These are phyloP conservation scores for Prunella fulvescens DNA, from an alignment of 2,113 vertebrate genomes.

Conservation along the genomic window DNA sequence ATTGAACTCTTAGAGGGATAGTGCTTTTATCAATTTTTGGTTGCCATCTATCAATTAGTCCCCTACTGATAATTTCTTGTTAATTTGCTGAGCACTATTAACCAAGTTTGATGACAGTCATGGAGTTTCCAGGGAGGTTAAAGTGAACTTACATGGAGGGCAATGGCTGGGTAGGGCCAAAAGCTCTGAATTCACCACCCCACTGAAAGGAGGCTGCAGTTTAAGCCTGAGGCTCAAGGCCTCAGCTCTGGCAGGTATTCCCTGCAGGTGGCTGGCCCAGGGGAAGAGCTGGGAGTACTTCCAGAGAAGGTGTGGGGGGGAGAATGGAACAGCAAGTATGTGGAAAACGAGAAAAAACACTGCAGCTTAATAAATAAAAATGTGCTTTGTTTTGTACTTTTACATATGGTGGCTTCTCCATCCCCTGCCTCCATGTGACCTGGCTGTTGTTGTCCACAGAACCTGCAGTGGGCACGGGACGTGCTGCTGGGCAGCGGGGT, in stretches of 20 bases:
- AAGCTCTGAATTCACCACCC: background rate
- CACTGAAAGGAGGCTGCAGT: background rate
- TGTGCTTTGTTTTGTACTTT: background rate
- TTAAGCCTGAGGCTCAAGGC: background rate
- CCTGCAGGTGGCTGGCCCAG: fast-evolving
- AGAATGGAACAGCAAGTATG: background rate
- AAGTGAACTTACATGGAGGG: background rate
- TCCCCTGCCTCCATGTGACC: slow-evolving; percentile 16
- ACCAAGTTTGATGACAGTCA: background rate
- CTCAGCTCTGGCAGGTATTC: background rate
- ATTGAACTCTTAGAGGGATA: background rate
- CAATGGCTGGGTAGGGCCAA: background rate
- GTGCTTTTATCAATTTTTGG: background rate
- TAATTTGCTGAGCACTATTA: background rate
- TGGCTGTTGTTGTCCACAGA: slow-evolving; percentile 78
- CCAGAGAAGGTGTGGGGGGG: fast-evolving
- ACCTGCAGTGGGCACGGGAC: slow-evolving; percentile 97
- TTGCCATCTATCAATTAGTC: background rate
- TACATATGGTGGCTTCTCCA: background rate
- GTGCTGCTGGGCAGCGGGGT: slow-evolving; percentile 98
- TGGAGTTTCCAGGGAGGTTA: background rate
- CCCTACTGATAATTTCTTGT: background rate
- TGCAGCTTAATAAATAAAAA: background rate
- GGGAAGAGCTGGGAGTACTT: background rate
- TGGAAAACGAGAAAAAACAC: background rate